These are phyloP conservation scores for Triplophysa yarkandensis DNA, from an alignment of 2,797 vertebrate genomes.

Conservation along the genomic window DNA sequence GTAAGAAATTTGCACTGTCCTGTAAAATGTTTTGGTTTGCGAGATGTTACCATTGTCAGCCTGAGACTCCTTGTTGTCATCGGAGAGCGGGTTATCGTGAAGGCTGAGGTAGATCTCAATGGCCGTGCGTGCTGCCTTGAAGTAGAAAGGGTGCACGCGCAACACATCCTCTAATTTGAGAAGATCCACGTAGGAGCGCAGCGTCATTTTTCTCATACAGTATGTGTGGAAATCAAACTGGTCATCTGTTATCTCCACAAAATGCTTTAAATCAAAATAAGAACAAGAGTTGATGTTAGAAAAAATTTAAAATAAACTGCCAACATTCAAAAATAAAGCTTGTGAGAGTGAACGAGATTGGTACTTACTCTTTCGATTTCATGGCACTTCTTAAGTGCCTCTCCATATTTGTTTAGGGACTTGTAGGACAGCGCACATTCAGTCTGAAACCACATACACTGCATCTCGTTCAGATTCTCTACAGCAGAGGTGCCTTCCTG, in stretches of 20 bases:
- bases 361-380: conserved; percentile 94
- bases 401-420: conserved; percentile 94
- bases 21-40: neutral
- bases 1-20: too few relatives aligned
- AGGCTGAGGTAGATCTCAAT: conserved; percentile 98
- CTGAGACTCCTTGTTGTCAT: conserved; percentile 95
- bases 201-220: conserved; percentile 99
- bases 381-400: conserved; percentile 98
- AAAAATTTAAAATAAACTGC: too few relatives aligned
- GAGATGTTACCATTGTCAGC: conserved; percentile 85
- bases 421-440: conserved; percentile 96
- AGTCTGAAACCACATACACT: conserved; percentile 99
- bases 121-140: conserved; percentile 92
- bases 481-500: conserved; percentile 91
- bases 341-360: neutral
- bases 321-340: too few relatives aligned
- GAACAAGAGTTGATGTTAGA: neutral
- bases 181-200: conserved; percentile 97
- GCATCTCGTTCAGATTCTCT: conserved; percentile 99
- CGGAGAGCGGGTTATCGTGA: conserved; percentile 94
- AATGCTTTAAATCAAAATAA: conserved; percentile 80
- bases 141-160: conserved; percentile 96
- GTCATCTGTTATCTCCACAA: conserved; percentile 99
- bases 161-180: conserved; percentile 96
- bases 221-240: conserved; percentile 99